Evolutionary conservation across 2,797 vertebrate species (phyloP).

Genomic region (Chrosomus eos): DNA sequence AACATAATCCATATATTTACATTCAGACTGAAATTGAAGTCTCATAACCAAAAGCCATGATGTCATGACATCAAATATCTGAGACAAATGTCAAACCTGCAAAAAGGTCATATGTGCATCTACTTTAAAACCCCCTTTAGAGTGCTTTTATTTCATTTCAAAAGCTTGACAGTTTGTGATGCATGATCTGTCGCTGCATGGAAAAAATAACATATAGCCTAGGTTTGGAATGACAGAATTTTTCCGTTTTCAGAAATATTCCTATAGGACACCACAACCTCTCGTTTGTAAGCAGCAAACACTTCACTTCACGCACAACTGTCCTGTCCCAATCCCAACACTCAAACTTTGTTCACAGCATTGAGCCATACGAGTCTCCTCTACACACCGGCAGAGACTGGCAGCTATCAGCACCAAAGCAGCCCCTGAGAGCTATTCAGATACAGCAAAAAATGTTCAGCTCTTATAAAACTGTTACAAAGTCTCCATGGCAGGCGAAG

Average conservation of each 20-base stretch:
- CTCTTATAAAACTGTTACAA: constrained; percentile 30
- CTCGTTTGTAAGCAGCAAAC: constrained; percentile 18
- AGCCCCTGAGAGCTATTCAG: constrained; percentile 39
- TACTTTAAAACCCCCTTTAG: not conserved
- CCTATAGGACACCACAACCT: constrained; percentile 5
- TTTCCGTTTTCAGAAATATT: not conserved
- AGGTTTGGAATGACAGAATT: not conserved
- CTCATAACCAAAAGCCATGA: not conserved
- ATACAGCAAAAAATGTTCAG: constrained; percentile 44
- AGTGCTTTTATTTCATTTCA: constrained; percentile 9
- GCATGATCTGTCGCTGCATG: not conserved
- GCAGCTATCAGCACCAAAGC: constrained; percentile 51
- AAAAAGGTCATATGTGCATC: constrained; percentile 5
- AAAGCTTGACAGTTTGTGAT: constrained; percentile 13
- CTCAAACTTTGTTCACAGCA: constrained; percentile 4
- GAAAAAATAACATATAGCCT: not conserved
- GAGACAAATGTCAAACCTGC: not conserved
- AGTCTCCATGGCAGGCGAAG: constrained; percentile 13
- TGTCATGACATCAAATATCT: constrained; percentile 9
- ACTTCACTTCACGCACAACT: constrained; percentile 11
- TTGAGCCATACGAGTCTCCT: constrained; percentile 25
- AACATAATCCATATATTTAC: not conserved
- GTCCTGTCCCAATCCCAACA: constrained; percentile 12
- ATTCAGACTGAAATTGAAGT: not conserved
- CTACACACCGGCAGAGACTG: constrained; percentile 31